phyloP scores from a whole-genome alignment of 2,113 vertebrate genomes.

The Hemibagrus wyckioides region DNA sequence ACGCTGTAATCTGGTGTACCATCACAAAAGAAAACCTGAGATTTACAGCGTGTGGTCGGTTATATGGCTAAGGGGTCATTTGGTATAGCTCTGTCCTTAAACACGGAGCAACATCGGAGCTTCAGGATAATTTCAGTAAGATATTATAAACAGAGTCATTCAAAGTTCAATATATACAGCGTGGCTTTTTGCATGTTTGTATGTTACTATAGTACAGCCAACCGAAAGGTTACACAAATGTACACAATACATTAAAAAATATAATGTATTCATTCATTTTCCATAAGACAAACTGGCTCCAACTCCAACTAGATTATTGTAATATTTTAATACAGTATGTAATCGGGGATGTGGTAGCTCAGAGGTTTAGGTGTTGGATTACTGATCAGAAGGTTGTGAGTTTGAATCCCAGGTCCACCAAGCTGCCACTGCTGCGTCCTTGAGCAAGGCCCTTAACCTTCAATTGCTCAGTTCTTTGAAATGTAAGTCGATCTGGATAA shows the following conservation, averaged over 20 bases:
- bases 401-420: too few relatives aligned
- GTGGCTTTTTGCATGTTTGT: not conserved
- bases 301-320: too few relatives aligned
- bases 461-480: too few relatives aligned
- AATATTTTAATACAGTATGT: not conserved
- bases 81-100: not conserved
- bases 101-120: not conserved
- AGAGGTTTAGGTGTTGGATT: too few relatives aligned
- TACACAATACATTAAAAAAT: not conserved
- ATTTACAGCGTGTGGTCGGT: not conserved
- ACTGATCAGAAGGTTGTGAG: too few relatives aligned
- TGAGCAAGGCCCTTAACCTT: too few relatives aligned
- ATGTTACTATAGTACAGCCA: not conserved
- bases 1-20: not conserved
- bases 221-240: not conserved
- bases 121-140: not conserved
- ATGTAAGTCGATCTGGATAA: too few relatives aligned
- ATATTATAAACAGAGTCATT: not conserved
- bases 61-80: not conserved
- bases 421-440: too few relatives aligned
- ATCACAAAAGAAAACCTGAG: not conserved
- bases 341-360: too few relatives aligned
- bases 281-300: not conserved
- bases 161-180: not conserved
- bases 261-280: not conserved